Base-by-base conservation (phyloP, 53 echinoderm and acorn worm genomes). In the Pentamera pediparva region DNA sequence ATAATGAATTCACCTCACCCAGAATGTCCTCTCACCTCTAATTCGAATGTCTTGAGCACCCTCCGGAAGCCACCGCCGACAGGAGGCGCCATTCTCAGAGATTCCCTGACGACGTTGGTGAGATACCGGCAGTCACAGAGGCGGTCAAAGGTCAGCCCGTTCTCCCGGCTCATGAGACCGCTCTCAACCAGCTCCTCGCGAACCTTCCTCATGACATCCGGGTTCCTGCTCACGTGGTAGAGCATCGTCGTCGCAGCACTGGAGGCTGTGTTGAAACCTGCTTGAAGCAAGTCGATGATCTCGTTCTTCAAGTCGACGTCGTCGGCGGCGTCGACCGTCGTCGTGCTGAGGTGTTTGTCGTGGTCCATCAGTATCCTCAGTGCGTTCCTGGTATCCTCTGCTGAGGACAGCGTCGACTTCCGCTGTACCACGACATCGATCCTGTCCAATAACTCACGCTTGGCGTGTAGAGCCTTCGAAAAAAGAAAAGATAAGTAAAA, bases 11-110 rank as follows among this genome's bases (percentile, higher is more conserved):
- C n/a, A n/a, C n/a, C n/a, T n/a, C n/a, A n/a, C n/a, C n/a, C n/a
- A n/a, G n/a, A n/a, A n/a, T n/a, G n/a, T n/a, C n/a, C 10, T 80
- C 94, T 87, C 77, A 96, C 98, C 57, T 96, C 98, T 21, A 96
- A 55, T 63, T 88, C 91, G 76, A 96, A 96, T 4, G 98, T 96
- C 76, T 92, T 85, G 24, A 91, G 58, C 1, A 85, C 98, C 18
- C 86, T 91, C 36, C 98, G 64, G 75, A 91, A 96, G 3, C 88
- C 85, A 10, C 85, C 98, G 10, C 98, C 98, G 5, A 88, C 63
- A 3, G 98, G 98, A 13, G 98, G 98, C n/a, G 83, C 75, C 26
- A 96, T 78, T 26, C 98, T 71, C 37, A 96, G 37, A 21, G 52
- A 48, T 69, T 96, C 98, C 53, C 86, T 88, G 52, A 96, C 86